phyloP scores from a whole-genome alignment of 2,888 invertebrate genomes.

The Coelogynopora nodosa region DNA sequence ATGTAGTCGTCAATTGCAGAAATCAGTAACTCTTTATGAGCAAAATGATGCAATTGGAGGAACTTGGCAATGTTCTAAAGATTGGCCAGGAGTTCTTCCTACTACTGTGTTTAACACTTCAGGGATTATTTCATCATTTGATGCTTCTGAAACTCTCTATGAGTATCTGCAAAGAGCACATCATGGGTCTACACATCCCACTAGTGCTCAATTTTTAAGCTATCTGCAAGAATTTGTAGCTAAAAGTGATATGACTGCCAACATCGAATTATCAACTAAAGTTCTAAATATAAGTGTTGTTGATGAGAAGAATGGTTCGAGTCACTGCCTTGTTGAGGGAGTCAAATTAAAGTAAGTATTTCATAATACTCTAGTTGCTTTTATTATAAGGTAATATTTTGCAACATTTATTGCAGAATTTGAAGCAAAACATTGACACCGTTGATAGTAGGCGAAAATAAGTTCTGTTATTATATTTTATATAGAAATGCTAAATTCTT shows the following conservation, averaged over 20 bases:
- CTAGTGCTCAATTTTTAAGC: background rate
- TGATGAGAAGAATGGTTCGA: background rate
- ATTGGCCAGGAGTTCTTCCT: background rate
- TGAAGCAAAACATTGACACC: no score
- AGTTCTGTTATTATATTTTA: no score
- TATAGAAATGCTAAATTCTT: no score
- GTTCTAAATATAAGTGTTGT: background rate
- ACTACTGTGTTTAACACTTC: slow-evolving; percentile 31
- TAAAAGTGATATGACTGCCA: background rate
- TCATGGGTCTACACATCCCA: background rate
- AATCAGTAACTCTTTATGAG: slow-evolving; percentile 33
- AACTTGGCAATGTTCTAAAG: background rate
- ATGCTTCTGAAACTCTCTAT: background rate
- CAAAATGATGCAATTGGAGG: background rate
- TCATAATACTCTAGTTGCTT: no score
- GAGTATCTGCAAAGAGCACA: background rate
- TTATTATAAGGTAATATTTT: no score
- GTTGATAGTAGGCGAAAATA: no score
- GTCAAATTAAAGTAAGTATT: background rate
- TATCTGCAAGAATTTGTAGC: slow-evolving; percentile 34
- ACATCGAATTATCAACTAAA: background rate
- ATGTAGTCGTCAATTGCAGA: background rate
- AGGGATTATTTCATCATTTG: background rate
- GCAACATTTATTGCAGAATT: no score
- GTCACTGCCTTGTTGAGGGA: background rate